phyloP scores from a whole-genome alignment of 1,140 invertebrate genomes.

The Planococcus citri region DNA sequence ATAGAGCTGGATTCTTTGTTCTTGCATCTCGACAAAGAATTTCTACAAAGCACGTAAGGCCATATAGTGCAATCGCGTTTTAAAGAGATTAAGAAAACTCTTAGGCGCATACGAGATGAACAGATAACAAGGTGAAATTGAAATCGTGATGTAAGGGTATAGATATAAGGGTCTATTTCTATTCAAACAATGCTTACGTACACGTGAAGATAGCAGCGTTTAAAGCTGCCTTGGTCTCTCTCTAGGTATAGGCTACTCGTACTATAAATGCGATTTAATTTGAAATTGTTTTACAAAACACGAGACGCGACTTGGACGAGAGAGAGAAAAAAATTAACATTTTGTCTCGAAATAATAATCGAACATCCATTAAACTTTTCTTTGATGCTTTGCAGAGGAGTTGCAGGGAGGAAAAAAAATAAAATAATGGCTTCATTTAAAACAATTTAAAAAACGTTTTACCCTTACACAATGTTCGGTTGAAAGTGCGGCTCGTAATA shows the following conservation, averaged over 20 bases:
- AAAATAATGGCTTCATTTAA: neutral
- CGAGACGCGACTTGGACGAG: no score
- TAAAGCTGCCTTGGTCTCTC: no score
- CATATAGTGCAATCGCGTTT: no score
- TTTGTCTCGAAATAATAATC: neutral
- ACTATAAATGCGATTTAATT: no score
- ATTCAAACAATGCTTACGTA: neutral
- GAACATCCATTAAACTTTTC: neutral
- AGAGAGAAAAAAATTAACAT: neutral
- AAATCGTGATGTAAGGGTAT: neutral
- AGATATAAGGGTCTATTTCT: neutral
- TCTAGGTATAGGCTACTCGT: no score
- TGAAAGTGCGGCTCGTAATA: neutral
- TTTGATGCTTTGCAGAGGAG: neutral
- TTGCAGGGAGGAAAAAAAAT: neutral
- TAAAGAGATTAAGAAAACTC: no score
- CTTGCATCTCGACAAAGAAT: no score
- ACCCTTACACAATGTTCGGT: neutral
- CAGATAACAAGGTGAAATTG: neutral
- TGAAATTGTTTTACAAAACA: neutral
- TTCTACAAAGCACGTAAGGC: no score
- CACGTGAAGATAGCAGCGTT: no score
- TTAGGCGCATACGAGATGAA: neutral
- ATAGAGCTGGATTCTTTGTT: no score
- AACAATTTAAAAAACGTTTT: constrained; percentile 8